Evolutionary conservation across 2,888 invertebrate genomes (phyloP).

Genomic region (Drosophila mulleri): DNA sequence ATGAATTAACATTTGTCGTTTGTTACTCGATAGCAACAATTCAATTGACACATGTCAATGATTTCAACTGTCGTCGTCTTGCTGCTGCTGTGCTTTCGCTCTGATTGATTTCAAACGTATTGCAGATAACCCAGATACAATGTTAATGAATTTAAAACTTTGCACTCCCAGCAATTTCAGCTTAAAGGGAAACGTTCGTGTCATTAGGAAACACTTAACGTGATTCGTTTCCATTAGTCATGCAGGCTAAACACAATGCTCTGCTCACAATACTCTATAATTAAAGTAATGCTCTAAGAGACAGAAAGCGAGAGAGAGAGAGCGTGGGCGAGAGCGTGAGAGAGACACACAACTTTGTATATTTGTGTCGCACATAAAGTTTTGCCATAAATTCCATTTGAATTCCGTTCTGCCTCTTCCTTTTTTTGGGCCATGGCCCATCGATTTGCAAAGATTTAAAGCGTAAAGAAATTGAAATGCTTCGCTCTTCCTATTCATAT

Average conservation of each 20-base stretch:
- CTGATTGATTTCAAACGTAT: conserved; percentile 33
- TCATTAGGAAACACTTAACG: conserved; percentile 16
- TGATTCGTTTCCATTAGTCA: conserved; percentile 39
- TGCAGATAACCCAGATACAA: conserved; percentile 2
- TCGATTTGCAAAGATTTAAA: conserved; percentile 64
- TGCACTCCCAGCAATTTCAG: conserved; percentile 3
- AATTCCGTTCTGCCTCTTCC: conserved; percentile 40
- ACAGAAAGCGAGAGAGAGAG: neutral
- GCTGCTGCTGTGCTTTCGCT: conserved; percentile 4
- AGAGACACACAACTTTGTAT: conserved; percentile 28
- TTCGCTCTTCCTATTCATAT: conserved; percentile 47
- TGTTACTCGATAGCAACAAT: conserved; percentile 30
- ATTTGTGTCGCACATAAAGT: conserved; percentile 57
- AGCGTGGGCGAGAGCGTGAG: neutral
- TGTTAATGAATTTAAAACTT: conserved; percentile 5
- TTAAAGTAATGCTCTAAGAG: conserved; percentile 36
- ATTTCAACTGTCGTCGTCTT: neutral
- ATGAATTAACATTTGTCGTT: conserved; percentile 38
- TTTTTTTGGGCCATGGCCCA: conserved; percentile 51
- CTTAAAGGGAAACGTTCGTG: conserved; percentile 7
- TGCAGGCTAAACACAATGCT: conserved; percentile 22
- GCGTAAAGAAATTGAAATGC: conserved; percentile 62
- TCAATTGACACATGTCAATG: conserved; percentile 36
- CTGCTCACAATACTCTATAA: conserved; percentile 30
- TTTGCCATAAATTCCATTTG: conserved; percentile 58